phyloP scores from a whole-genome alignment of 2,797 vertebrate genomes.

The Carduelis carduelis region DNA sequence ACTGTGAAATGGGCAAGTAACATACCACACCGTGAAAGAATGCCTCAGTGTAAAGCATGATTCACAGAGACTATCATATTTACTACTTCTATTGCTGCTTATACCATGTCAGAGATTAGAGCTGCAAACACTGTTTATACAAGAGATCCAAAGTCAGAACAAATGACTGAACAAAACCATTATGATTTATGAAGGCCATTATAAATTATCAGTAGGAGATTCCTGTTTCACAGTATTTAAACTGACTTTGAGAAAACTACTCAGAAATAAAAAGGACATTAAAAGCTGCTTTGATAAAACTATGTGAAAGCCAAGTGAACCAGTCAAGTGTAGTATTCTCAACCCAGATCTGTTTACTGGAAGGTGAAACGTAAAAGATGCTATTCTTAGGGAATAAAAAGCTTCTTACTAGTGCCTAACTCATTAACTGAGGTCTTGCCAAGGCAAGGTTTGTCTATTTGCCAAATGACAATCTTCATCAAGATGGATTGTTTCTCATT shows the following conservation, averaged over 20 bases:
- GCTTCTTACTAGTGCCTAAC: constrained; percentile 50
- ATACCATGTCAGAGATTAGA: not conserved
- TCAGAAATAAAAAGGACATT: not conserved
- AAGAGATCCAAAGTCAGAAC: not conserved
- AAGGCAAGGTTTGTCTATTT: constrained; percentile 33
- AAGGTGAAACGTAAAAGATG: constrained; percentile 52
- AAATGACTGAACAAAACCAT: not conserved
- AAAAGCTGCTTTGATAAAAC: not conserved
- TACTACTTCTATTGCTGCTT: not conserved
- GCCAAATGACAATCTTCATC: constrained; percentile 32
- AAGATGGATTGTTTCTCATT: constrained; percentile 1
- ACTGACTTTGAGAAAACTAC: not conserved
- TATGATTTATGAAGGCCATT: not conserved
- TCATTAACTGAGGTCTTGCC: constrained; percentile 42
- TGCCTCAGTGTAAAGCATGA: not conserved
- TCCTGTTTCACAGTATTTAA: not conserved
- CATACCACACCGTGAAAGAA: not conserved
- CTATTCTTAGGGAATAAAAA: constrained; percentile 65
- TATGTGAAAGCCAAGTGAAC: not conserved
- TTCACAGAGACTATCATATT: not conserved
- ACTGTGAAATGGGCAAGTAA: not conserved
- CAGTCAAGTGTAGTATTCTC: constrained; percentile 38
- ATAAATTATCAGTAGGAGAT: not conserved
- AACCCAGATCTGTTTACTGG: constrained; percentile 45
- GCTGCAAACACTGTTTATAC: not conserved